Base-by-base conservation (phyloP, 2,113 vertebrate genomes). In the Tympanuchus pallidicinctus region DNA sequence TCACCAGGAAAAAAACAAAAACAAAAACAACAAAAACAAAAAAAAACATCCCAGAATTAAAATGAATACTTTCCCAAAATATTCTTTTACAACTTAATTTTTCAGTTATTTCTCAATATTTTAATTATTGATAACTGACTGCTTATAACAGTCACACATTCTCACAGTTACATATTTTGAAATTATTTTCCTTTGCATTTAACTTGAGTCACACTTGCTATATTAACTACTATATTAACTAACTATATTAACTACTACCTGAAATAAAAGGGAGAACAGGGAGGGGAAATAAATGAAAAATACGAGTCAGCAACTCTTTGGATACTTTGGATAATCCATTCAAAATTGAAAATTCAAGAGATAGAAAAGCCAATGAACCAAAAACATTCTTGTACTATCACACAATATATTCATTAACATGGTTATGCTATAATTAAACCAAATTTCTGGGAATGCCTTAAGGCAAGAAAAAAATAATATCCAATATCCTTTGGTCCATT, bases 361-460 rank as follows among this genome's bases (percentile, higher is more conserved):
- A 45, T n/a, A 88, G 36, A 92, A 93, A 74, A 56, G 10, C 13
- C 82, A 94, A 95, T 71, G 45, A 83, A 82, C 64, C 94, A 92
- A 91, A 84, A 63, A 28, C 48, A 6, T 59, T 90, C 78, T 86
- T 80, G 45, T 11, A 48, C 45, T 63, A 87, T 82, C 32, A 54
- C 60, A 56, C 10, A 17, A 85, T 71, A 50, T 40, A 74, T 28
- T 61, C 76, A 74, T 91, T 94, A 91, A 60, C 24, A 25, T 63
- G 42, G 34, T 13, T 42, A 38, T 56, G 70, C 61, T 89, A 76
- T 65, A 86, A 91, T 48, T 77, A 88, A 83, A 81, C 6, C 11
- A 74, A 65, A 82, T n/a, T 80, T 67, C 34, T 75, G 1, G 1
- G 74, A 14, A 38, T 78, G 43, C 38, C 61, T 24, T 74, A 75